phyloP scores from a whole-genome alignment of 2,888 invertebrate species.

The Hylaea fasciaria region DNA sequence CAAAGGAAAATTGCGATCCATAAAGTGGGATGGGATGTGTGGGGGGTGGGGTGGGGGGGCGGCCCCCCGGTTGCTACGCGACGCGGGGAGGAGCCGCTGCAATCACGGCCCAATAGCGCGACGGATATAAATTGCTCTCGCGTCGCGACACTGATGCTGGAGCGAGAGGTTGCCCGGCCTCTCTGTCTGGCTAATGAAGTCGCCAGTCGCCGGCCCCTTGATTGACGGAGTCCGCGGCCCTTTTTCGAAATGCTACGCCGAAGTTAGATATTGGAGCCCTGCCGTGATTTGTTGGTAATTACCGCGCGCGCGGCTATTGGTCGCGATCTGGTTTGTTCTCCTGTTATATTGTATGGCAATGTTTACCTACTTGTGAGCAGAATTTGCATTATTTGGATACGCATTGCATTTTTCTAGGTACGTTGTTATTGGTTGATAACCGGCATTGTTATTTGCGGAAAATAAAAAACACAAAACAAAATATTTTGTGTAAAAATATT shows the following conservation, averaged over 20 bases:
- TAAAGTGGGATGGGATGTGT: constrained; percentile 70
- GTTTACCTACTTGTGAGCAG: too few relatives aligned
- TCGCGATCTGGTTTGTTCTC: constrained; percentile 46
- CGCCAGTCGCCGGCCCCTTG: constrained; percentile 76
- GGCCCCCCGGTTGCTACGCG: constrained; percentile 85
- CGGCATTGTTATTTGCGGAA: too few relatives aligned
- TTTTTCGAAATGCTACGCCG: constrained; percentile 74
- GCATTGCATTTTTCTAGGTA: too few relatives aligned
- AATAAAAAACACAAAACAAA: too few relatives aligned
- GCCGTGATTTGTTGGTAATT: constrained; percentile 77
- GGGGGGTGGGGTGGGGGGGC: constrained; percentile 56
- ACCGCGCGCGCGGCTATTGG: constrained; percentile 56
- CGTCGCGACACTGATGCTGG: constrained; percentile 76
- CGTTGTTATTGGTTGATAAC: too few relatives aligned
- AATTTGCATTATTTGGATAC: too few relatives aligned
- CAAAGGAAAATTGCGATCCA: constrained; percentile 86
- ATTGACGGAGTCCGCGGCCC: constrained; percentile 78
- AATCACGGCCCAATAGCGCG: constrained; percentile 86
- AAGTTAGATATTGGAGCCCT: constrained; percentile 70
- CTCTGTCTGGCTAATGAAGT: constrained; percentile 81
- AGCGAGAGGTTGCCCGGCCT: constrained; percentile 60
- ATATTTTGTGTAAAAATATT: too few relatives aligned
- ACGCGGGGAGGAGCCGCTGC: constrained; percentile 87
- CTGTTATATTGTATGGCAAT: constrained; percentile 37
- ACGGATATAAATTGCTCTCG: constrained; percentile 85